Evolutionary conservation across 2,797 vertebrate species (phyloP).

Genomic region (Acanthopagrus latus): DNA sequence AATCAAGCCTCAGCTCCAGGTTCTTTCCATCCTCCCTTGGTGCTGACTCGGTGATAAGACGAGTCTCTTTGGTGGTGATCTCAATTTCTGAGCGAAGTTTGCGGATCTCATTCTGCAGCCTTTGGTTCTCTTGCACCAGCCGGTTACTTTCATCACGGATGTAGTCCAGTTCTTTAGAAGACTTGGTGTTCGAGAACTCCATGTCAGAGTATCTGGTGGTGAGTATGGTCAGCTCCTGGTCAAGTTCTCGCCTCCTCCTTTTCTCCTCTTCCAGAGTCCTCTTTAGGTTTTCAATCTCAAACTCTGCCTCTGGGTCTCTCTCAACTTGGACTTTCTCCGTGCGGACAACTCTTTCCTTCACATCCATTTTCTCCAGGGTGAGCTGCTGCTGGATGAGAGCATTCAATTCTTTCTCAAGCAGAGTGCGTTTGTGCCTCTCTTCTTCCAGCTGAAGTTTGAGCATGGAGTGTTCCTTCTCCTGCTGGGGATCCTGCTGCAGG

Average conservation of each 20-base stretch:
- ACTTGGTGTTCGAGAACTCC: constrained; percentile 95
- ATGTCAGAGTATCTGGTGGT: constrained; percentile 90
- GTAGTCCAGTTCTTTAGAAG: constrained; percentile 93
- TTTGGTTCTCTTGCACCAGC: constrained; percentile 93
- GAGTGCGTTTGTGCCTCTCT: constrained; percentile 90
- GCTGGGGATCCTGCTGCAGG: constrained; percentile 96
- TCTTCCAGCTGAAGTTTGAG: constrained; percentile 94
- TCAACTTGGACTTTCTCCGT: constrained; percentile 97
- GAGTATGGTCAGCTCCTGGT: constrained; percentile 86
- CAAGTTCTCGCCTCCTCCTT: constrained; percentile 88
- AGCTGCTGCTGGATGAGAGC: constrained; percentile 87
- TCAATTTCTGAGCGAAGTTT: constrained; percentile 94
- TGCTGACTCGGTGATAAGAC: constrained; percentile 86
- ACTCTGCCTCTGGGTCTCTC: constrained; percentile 91
- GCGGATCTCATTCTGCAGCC: constrained; percentile 91
- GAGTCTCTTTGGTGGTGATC: constrained; percentile 92
- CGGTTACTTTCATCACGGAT: constrained; percentile 93
- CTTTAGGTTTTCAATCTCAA: constrained; percentile 92
- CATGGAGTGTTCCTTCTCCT: constrained; percentile 95
- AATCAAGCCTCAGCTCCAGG: constrained; percentile 90
- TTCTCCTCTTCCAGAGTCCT: constrained; percentile 93
- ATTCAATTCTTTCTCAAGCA: constrained; percentile 92
- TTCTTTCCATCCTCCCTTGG: constrained; percentile 85
- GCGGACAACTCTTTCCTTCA: constrained; percentile 95
- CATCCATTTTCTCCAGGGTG: constrained; percentile 90